These are phyloP conservation scores for Psix sp. DNA, from an alignment of 1,140 invertebrate species.

Conservation along the genomic window DNA sequence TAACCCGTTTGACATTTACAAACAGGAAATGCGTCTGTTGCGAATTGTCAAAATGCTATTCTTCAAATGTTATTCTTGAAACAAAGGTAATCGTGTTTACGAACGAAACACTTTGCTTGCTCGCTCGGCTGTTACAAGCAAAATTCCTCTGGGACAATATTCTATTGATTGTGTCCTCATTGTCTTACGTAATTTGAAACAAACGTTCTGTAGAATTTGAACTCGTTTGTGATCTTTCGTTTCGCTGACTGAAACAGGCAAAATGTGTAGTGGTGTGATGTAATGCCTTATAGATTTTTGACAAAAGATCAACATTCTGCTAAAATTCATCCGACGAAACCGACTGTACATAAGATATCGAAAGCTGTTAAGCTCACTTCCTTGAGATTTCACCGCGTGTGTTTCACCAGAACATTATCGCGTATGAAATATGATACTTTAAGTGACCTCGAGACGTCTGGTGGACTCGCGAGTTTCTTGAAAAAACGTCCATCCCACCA, in stretches of 20 bases:
- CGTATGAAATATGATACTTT: background rate
- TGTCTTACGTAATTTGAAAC: no score
- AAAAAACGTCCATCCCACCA: slow-evolving; percentile 44
- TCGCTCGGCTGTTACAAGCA: no score
- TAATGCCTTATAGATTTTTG: slow-evolving; percentile 39
- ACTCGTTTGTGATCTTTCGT: slow-evolving; percentile 9
- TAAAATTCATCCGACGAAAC: slow-evolving; percentile 18
- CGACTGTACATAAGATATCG: slow-evolving; percentile 29
- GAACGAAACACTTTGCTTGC: no score
- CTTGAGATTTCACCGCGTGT: slow-evolving; percentile 2
- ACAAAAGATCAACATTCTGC: slow-evolving; percentile 13
- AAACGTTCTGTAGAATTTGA: slow-evolving; percentile 39
- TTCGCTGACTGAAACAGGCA: background rate
- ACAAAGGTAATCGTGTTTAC: no score
- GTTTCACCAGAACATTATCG: no score
- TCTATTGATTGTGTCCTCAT: no score
- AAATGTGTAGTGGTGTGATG: slow-evolving; percentile 21
- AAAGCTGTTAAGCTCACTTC: slow-evolving; percentile 19
- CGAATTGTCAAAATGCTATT: no score
- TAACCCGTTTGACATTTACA: no score
- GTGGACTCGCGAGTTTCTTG: slow-evolving; percentile 27
- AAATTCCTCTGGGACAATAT: no score
- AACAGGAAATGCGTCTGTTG: no score
- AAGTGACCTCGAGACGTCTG: no score
- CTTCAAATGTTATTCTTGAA: no score